Percentiles rank a stretch among this genome's conserved stretches.
phyloP scores from a whole-genome alignment of 2,797 vertebrate genomes.

The Sebastes vulpes region DNA sequence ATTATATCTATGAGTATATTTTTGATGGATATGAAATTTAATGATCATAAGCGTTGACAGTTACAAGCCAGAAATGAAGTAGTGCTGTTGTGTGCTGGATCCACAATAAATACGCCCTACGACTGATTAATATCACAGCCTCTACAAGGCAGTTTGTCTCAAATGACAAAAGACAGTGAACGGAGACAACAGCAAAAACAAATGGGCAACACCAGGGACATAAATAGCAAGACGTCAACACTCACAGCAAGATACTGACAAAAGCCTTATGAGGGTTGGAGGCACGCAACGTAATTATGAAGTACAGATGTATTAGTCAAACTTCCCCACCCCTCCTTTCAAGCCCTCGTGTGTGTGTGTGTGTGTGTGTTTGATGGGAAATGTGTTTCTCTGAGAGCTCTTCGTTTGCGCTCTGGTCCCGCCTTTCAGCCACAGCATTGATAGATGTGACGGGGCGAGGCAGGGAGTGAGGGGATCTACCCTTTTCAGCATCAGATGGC shows the following conservation, averaged over 20 bases:
- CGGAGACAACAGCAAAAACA: constrained; percentile 49
- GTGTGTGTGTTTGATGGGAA: constrained; percentile 7
- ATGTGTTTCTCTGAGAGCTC: constrained; percentile 13
- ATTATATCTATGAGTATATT: background rate
- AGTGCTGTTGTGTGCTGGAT: constrained; percentile 7
- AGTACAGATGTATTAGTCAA: constrained; percentile 71
- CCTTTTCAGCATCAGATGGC: constrained; percentile 58
- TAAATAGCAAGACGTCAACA: constrained; percentile 66
- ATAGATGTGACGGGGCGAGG: constrained; percentile 59
- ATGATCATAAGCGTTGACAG: constrained; percentile 8
- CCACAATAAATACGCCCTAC: constrained; percentile 23
- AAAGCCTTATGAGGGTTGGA: constrained; percentile 55
- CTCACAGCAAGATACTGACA: constrained; percentile 58
- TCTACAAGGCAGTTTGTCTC: constrained; percentile 51
- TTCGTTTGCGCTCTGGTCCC: constrained; percentile 44
- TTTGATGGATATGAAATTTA: background rate
- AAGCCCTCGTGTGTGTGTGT: constrained; percentile 3
- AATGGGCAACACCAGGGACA: constrained; percentile 53
- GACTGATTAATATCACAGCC: constrained; percentile 52
- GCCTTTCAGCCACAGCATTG: constrained; percentile 53
- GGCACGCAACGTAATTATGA: constrained; percentile 64
- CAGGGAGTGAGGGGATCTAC: constrained; percentile 48
- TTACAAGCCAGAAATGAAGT: constrained; percentile 9
- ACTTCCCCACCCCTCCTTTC: constrained; percentile 23
- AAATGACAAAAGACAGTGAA: constrained; percentile 60